A percentile compares a stretch with the other conserved stretches of the same genome.
These are phyloP conservation scores for Drosophila persimilis DNA, from an alignment of 1,140 invertebrate genomes.

Conservation along the genomic window DNA sequence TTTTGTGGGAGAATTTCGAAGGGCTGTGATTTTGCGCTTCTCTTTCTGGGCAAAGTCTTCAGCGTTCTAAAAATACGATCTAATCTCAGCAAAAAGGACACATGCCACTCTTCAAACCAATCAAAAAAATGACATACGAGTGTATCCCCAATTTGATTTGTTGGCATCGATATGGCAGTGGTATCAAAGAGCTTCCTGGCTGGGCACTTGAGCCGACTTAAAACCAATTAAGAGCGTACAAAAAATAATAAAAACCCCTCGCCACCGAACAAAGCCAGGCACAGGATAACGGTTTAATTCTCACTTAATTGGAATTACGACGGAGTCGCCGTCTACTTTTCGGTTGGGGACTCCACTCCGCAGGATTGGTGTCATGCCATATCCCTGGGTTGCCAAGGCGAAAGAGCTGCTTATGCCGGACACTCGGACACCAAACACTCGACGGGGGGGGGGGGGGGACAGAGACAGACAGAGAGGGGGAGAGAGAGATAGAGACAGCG, in stretches of 20 bases:
- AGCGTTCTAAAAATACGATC: no score
- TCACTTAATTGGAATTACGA: slow-evolving; percentile 78
- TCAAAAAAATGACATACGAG: no score
- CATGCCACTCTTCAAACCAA: no score
- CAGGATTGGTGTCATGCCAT: slow-evolving; percentile 35
- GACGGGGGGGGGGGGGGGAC: not conserved
- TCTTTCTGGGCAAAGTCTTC: no score
- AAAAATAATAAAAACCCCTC: slow-evolving; percentile 9
- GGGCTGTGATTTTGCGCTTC: no score
- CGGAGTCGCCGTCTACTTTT: slow-evolving; percentile 45
- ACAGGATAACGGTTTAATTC: slow-evolving; percentile 69
- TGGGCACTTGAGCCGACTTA: slow-evolving; percentile 27
- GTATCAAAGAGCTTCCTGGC: not conserved
- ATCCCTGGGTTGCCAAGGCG: slow-evolving; percentile 33
- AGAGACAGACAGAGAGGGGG: slow-evolving; percentile 1
- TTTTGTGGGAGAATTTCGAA: no score
- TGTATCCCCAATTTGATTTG: not conserved
- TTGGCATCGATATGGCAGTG: slow-evolving; percentile 7
- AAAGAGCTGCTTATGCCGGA: slow-evolving; percentile 46
- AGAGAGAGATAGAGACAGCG: slow-evolving; percentile 2
- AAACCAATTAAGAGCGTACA: slow-evolving; percentile 62
- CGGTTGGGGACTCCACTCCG: slow-evolving; percentile 19
- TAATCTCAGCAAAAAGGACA: no score
- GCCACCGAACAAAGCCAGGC: slow-evolving; percentile 29
- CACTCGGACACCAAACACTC: slow-evolving; percentile 41